Conservation (phyloP, 2,797 vertebrate species). For the Pseudomugil gertrudae region DNA sequence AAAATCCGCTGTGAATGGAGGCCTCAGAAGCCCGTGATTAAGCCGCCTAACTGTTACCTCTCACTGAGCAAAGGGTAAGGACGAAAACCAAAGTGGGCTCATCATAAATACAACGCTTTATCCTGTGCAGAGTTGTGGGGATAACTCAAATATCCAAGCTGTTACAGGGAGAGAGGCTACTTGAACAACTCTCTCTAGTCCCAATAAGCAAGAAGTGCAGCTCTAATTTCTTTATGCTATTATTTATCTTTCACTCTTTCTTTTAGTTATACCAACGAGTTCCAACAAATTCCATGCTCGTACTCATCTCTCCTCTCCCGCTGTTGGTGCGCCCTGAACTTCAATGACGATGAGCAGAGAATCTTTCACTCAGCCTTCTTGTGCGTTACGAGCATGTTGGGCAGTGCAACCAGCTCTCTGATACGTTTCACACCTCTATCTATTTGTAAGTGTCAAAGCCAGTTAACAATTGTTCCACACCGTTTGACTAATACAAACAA, state of each 20-base stretch:
- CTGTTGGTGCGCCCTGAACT: conserved; percentile 80
- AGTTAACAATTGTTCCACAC: background rate
- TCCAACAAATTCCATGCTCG: conserved; percentile 62
- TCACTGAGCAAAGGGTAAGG: conserved; percentile 77
- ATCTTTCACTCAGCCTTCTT: conserved; percentile 67
- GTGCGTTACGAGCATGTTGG: conserved; percentile 77
- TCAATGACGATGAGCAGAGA: conserved; percentile 57
- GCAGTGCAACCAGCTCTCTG: conserved; percentile 64
- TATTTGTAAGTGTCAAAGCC: conserved; percentile 78
- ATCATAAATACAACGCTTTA: background rate
- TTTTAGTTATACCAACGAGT: conserved; percentile 22
- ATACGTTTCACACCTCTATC: conserved; percentile 58
- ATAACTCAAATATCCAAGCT: too few relatives aligned
- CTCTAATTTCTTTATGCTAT: background rate
- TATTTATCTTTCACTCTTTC: background rate
- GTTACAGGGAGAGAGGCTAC: too few relatives aligned
- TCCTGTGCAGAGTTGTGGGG: too few relatives aligned
- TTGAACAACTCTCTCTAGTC: background rate
- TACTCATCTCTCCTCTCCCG: conserved; percentile 74
- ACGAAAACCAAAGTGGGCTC: background rate
- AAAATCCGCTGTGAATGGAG: conserved; percentile 87
- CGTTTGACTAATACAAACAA: background rate
- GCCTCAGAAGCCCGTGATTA: conserved; percentile 34
- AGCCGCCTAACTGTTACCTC: conserved; percentile 74
- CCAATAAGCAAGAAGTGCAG: background rate